A percentile compares a stretch with the other conserved stretches of the same genome.
Evolutionary conservation across 2,797 vertebrate genomes (phyloP).

Genomic region (Ciconia nigra): DNA sequence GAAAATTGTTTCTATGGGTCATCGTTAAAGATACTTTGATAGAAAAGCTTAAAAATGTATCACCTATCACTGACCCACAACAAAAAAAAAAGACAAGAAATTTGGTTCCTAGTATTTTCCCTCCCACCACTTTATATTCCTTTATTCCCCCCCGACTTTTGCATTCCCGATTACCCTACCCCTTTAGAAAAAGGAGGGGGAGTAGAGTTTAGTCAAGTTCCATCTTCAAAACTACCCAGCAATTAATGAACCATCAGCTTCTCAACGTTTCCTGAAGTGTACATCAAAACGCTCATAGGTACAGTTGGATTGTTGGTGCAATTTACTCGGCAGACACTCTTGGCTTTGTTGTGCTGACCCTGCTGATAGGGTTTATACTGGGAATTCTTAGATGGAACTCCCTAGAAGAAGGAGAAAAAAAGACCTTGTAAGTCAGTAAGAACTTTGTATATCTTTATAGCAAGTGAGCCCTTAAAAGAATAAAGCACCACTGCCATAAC

Average conservation of each 20-base stretch:
- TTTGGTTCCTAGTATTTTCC: neutral
- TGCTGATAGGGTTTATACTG: conserved; percentile 29
- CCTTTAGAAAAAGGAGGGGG: conserved; percentile 8
- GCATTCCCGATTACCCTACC: neutral
- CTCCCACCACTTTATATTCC: neutral
- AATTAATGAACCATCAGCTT: conserved; percentile 27
- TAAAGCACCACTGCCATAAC: neutral
- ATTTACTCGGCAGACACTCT: conserved; percentile 1
- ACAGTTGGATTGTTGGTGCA: neutral
- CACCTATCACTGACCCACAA: neutral
- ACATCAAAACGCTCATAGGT: neutral
- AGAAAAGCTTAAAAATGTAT: conserved; percentile 39
- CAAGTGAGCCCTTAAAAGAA: neutral
- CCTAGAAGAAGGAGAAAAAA: neutral
- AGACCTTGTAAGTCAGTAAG: neutral
- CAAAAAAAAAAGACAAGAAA: neutral
- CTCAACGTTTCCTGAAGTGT: neutral
- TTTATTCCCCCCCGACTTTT: conserved; percentile 38
- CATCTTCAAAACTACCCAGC: conserved; percentile 39
- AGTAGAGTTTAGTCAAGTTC: conserved; percentile 27
- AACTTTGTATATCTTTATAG: neutral
- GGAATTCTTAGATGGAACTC: conserved; percentile 43
- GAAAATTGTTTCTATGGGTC: neutral
- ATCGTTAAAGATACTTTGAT: neutral
- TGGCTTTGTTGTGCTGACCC: conserved; percentile 65